Conservation (phyloP, 2,888 invertebrate species). For the Apodemia mormo region DNA sequence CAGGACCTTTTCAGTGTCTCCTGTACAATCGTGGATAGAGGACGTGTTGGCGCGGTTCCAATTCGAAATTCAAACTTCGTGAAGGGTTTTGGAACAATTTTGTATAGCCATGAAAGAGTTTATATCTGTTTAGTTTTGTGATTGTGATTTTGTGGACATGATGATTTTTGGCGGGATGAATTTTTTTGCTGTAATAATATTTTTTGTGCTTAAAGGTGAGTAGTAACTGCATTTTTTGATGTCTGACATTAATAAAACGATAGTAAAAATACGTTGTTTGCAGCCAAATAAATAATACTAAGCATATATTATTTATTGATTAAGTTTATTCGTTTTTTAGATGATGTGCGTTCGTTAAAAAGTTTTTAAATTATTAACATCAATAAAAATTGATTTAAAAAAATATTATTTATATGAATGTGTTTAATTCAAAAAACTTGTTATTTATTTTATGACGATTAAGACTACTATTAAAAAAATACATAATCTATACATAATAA, state of each 20-base stretch:
- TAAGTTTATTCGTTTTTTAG: no score
- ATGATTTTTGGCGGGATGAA: constrained; percentile 55
- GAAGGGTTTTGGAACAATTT: constrained; percentile 6
- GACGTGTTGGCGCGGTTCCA: constrained; percentile 38
- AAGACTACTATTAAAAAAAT: no score
- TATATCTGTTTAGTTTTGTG: constrained; percentile 40
- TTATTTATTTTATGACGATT: no score
- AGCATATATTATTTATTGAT: no score
- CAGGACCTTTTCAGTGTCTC: constrained; percentile 47
- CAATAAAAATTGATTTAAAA: no score
- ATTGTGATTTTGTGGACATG: constrained; percentile 42
- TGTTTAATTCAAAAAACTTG: no score
- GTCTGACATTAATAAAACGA: neutral
- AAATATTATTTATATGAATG: no score
- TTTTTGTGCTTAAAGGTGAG: constrained; percentile 67
- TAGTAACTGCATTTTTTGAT: constrained; percentile 25
- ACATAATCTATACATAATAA: no score
- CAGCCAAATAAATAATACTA: no score
- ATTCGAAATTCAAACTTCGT: constrained; percentile 24
- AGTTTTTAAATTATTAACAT: no score
- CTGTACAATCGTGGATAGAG: constrained; percentile 43
- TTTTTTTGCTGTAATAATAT: constrained; percentile 47
- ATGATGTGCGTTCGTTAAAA: no score
- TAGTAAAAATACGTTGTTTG: no score
- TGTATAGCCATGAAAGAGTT: constrained; percentile 26